Evolutionary conservation across 2,888 invertebrate species (phyloP), one percentile per base, ranked within the genome.

Genomic region (Hemicrepidius hirtus): DNA sequence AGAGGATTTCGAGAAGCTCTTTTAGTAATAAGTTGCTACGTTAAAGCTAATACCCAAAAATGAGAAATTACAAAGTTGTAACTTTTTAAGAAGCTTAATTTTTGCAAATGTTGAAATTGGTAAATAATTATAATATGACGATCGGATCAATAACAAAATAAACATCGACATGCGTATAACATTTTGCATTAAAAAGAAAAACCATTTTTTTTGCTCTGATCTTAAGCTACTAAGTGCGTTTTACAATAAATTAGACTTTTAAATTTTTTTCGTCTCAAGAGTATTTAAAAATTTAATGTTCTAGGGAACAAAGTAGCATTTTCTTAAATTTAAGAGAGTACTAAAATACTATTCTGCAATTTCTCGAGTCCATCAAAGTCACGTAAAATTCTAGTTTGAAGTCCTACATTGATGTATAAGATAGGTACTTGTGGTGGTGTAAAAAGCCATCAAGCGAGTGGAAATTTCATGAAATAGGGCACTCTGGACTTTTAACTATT

Each of bases 371-470:
- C 24, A 50, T 50, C 50, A 57, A 57, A 57, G 37, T 18, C 3
- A 12, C 37, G 20, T 37, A 18, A 57, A 37, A 12, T 18, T 35
- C 37, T 18, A 16, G 40, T 13, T 35, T 35, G 18, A 57, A 57
- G 37, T 44, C 57, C 37, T 57, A 57, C 57, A 57, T 37, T 37
- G 57, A 35, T 57, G 37, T 57, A 18, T 20, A 20, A 20, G 35
- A 57, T 57, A 20, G 18, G 20, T 37, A 37, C 57, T 57, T 18
- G 20, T 37, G 37, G 10, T 37, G 5, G 35, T 37, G 5, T 37
- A 37, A 28, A 40, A 57, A 57, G 57, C 57, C 37, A 57, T 57
- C 57, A 57, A 57, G 32, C 21, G 37, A 37, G 37, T 20, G 18
- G 37, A 53, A 37, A 10, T 10, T 32, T 57, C 20, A 20, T 57